Conservation (phyloP, 1,140 invertebrate species). For the Linepithema humile region DNA sequence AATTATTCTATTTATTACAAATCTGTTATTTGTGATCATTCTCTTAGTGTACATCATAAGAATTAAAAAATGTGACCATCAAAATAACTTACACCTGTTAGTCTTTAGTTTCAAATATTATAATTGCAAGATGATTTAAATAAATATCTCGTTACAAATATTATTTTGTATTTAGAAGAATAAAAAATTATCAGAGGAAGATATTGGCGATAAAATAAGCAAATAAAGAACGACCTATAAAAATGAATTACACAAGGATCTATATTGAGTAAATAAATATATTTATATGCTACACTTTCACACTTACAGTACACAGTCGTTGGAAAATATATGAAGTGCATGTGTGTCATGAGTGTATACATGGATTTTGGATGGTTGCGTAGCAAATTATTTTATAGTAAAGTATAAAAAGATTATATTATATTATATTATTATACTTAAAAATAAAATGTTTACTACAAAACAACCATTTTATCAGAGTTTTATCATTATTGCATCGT, state of each 20-base stretch:
- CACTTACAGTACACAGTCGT: constrained; percentile 36
- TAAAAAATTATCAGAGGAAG: too few species aligned
- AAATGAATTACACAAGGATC: too few species aligned
- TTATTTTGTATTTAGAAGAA: too few species aligned
- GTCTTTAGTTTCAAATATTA: too few species aligned
- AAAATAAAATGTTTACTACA: not conserved
- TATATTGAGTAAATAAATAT: constrained; percentile 29
- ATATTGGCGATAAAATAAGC: too few species aligned
- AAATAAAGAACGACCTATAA: too few species aligned
- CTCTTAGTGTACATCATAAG: too few species aligned
- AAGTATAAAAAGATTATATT: not conserved
- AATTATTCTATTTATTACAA: constrained; percentile 38
- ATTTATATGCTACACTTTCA: constrained; percentile 36
- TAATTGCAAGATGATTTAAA: too few species aligned
- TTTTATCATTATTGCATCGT: not conserved
- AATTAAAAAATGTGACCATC: too few species aligned
- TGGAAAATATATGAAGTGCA: not conserved
- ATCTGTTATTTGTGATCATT: too few species aligned
- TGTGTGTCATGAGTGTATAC: not conserved
- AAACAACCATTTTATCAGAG: not conserved
- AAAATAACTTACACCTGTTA: too few species aligned
- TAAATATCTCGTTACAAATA: too few species aligned
- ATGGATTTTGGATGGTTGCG: not conserved
- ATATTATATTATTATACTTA: not conserved
- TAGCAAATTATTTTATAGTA: constrained; percentile 3